These are phyloP conservation scores for Menidia menidia DNA, from an alignment of 2,797 vertebrate species.

Conservation along the genomic window DNA sequence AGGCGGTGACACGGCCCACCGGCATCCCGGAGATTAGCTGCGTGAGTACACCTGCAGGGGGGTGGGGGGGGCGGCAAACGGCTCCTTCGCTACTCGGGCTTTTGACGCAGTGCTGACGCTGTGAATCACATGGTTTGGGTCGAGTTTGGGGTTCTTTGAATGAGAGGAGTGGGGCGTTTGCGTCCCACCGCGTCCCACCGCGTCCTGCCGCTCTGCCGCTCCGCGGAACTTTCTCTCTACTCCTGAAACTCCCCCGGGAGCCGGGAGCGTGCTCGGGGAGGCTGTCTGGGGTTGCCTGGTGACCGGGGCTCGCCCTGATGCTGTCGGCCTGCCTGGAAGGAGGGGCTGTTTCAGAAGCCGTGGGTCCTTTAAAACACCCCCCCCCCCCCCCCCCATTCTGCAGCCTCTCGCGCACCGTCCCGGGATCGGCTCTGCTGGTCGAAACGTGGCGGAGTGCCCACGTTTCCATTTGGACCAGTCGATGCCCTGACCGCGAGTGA, in stretches of 20 bases:
- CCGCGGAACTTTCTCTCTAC: constrained; percentile 26
- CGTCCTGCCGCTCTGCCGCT: constrained; percentile 10
- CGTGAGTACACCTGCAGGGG: constrained; percentile 55
- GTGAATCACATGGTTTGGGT: constrained; percentile 16
- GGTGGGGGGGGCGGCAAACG: no score
- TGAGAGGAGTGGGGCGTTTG: no score
- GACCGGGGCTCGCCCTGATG: constrained; percentile 48
- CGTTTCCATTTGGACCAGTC: no score
- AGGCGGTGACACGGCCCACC: not conserved
- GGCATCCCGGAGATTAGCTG: constrained; percentile 30
- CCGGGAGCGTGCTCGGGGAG: constrained; percentile 42
- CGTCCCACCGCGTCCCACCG: not conserved
- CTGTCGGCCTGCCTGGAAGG: constrained; percentile 38
- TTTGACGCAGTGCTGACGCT: constrained; percentile 47
- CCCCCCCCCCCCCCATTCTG: no score
- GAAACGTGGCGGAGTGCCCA: no score
- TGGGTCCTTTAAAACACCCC: no score
- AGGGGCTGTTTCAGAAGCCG: not conserved
- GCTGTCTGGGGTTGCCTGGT: constrained; percentile 62
- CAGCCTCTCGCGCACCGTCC: no score
- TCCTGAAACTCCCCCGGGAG: not conserved
- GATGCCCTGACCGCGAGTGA: no score
- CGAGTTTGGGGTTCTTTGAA: not conserved
- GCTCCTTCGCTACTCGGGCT: not conserved
- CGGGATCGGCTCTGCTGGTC: no score